phyloP scores from a whole-genome alignment of 2,888 invertebrate genomes.

The Himalopsyche japonica region DNA sequence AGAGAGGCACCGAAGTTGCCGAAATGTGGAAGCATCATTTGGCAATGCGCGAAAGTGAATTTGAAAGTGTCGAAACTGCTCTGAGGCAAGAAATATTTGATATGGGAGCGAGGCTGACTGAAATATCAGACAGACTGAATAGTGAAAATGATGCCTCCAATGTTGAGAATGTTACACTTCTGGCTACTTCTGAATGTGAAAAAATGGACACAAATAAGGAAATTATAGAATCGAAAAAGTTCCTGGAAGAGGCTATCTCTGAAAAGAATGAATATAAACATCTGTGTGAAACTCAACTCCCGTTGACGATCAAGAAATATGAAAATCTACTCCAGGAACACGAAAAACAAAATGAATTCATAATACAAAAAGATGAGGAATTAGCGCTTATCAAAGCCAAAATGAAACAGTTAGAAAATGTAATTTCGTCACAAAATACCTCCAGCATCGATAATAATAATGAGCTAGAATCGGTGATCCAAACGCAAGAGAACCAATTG shows the following conservation, averaged over 20 bases:
- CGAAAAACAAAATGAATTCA: not conserved
- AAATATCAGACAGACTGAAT: not conserved
- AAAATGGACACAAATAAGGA: conserved; percentile 22
- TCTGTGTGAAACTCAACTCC: conserved; percentile 20
- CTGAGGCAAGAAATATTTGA: conserved; percentile 58
- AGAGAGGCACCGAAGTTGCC: conserved; percentile 69
- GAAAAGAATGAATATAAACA: conserved; percentile 28
- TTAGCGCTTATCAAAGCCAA: not conserved
- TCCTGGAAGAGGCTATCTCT: conserved; percentile 3
- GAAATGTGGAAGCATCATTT: conserved; percentile 72
- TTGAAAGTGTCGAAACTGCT: conserved; percentile 57
- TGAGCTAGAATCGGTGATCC: conserved; percentile 15
- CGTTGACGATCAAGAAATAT: conserved; percentile 10
- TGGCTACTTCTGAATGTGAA: conserved; percentile 29
- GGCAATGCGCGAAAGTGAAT: conserved; percentile 66
- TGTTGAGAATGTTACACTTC: not conserved
- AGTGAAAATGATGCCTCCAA: not conserved
- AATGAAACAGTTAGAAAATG: not conserved
- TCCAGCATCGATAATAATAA: not conserved
- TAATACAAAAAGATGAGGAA: conserved; percentile 11
- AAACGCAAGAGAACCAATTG: conserved; percentile 38
- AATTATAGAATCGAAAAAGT: conserved; percentile 32
- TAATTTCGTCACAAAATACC: not conserved
- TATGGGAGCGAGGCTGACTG: conserved; percentile 47
- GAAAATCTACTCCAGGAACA: conserved; percentile 10